A percentile compares a stretch with the other conserved stretches of the same genome.
phyloP scores from a whole-genome alignment of 2,888 invertebrate genomes.

The Andrena fulva region DNA sequence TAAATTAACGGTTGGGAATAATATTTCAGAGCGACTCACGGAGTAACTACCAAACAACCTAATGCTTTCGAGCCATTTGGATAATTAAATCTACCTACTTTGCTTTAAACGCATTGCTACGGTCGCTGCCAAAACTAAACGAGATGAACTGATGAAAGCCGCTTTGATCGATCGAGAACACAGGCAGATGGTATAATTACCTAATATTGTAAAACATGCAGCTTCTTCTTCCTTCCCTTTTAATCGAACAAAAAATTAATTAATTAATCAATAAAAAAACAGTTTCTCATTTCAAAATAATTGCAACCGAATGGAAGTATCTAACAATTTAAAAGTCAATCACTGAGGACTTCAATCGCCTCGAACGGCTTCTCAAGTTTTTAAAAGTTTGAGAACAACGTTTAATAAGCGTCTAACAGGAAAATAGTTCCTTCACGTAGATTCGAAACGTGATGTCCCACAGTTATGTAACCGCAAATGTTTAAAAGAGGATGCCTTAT shows the following conservation, averaged over 20 bases:
- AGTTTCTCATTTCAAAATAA: too few relatives aligned
- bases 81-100: slow-evolving; percentile 35
- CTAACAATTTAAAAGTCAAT: background rate
- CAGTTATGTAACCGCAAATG: background rate
- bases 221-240: background rate
- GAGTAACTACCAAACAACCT: slow-evolving; percentile 12
- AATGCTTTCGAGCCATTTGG: slow-evolving; percentile 24
- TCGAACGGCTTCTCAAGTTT: background rate
- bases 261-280: background rate
- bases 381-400: background rate
- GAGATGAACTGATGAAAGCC: background rate
- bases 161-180: slow-evolving; percentile 8
- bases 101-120: slow-evolving; percentile 10
- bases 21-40: slow-evolving; percentile 4
- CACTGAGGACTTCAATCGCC: background rate
- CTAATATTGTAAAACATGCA: background rate
- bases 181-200: background rate
- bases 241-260: background rate
- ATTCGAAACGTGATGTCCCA: background rate
- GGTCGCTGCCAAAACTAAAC: slow-evolving; percentile 32
- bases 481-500: background rate
- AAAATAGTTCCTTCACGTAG: background rate
- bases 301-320: too few relatives aligned
- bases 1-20: background rate
- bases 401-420: background rate